Evolutionary conservation across 2,797 vertebrate genomes (phyloP).

Genomic region (Pelochelys cantorii): DNA sequence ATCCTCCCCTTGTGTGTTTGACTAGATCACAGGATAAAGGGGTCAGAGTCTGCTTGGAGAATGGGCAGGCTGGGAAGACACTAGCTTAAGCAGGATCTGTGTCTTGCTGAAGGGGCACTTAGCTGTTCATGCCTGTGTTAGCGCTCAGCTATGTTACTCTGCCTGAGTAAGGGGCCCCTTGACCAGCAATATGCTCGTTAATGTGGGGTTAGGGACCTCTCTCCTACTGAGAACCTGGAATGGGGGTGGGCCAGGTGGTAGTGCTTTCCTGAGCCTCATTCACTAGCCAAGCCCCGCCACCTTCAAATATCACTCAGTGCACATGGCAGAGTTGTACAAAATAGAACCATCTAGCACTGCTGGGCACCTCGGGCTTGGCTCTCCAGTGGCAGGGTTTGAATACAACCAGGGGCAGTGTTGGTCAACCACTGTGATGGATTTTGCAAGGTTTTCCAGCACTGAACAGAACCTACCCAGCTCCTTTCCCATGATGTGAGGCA

Average conservation of each 20-base stretch:
- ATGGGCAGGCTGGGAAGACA: not conserved
- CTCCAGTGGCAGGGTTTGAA: no score
- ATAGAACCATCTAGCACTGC: rapidly evolving
- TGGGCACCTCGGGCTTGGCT: no score
- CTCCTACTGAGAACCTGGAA: not conserved
- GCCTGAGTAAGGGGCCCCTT: no score
- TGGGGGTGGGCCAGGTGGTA: not conserved
- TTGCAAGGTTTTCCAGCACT: not conserved
- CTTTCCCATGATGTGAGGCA: not conserved
- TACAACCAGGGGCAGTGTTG: no score
- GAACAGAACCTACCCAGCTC: not conserved
- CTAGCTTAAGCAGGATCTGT: not conserved
- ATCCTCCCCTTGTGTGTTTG: not conserved
- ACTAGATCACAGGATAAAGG: not conserved
- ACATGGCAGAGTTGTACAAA: not conserved
- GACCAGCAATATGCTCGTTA: not conserved
- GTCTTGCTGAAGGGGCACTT: not conserved
- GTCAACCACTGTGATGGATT: rapidly evolving
- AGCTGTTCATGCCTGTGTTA: not conserved
- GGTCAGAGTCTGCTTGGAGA: not conserved
- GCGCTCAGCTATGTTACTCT: not conserved
- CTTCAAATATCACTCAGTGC: not conserved
- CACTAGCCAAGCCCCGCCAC: not conserved
- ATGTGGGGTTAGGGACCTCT: not conserved
- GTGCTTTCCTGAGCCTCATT: not conserved